phyloP scores from a whole-genome alignment of 2,113 vertebrate genomes.

The Phyllostomus discolor region DNA sequence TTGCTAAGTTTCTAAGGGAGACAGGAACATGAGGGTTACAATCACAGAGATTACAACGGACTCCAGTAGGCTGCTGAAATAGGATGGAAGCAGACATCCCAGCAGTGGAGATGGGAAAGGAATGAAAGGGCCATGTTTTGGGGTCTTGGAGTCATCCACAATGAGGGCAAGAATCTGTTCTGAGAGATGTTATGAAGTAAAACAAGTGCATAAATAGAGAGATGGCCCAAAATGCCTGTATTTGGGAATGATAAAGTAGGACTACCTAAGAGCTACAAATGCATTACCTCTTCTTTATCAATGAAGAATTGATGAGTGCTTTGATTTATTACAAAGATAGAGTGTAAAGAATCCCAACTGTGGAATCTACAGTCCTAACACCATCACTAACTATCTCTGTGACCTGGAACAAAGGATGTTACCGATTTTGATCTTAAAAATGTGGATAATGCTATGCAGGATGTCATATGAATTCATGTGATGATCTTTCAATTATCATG shows the following conservation, averaged over 20 bases:
- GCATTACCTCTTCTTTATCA: background rate
- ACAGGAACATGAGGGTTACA: background rate
- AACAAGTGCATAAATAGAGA: background rate
- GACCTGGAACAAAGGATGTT: background rate
- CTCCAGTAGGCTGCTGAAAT: background rate
- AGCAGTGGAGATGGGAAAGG: background rate
- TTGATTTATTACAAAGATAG: background rate
- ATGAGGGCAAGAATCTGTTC: background rate
- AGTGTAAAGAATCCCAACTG: background rate
- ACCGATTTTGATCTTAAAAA: background rate
- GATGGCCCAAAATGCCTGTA: background rate
- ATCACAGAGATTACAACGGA: background rate
- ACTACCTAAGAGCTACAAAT: background rate
- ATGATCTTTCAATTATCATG: background rate
- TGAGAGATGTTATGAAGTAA: background rate
- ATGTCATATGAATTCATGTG: background rate
- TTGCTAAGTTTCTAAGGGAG: background rate
- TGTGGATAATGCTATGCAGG: background rate
- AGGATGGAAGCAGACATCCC: background rate
- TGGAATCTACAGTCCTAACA: background rate
- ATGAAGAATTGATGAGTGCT: background rate
- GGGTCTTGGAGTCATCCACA: background rate
- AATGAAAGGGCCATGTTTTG: no score
- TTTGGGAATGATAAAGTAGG: background rate
- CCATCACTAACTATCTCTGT: background rate